phyloP scores from a whole-genome alignment of 1,140 invertebrate genomes.

The Brachionus paranguensis region DNA sequence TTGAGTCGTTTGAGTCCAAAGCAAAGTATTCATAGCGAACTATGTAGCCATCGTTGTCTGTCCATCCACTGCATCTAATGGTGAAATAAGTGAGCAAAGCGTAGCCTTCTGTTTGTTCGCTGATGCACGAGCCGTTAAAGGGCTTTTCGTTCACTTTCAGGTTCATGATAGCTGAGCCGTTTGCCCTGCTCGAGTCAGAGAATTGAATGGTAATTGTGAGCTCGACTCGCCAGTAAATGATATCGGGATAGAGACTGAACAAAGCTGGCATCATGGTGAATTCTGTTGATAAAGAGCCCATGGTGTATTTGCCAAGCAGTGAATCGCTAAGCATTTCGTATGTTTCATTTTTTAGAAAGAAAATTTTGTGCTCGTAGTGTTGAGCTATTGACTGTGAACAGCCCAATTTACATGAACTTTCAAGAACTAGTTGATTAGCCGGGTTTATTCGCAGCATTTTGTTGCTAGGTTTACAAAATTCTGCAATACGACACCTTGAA shows the following conservation, averaged over 20 bases:
- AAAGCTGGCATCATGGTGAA: neutral
- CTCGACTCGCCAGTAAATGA: neutral
- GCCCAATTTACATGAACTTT: neutral
- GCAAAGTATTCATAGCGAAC: slow-evolving; percentile 13
- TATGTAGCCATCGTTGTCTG: slow-evolving; percentile 16
- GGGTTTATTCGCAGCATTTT: neutral
- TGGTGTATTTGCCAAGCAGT: neutral
- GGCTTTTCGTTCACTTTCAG: slow-evolving; percentile 25
- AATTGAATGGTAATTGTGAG: neutral
- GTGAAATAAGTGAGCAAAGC: neutral
- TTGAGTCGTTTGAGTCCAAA: neutral
- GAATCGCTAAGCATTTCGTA: neutral
- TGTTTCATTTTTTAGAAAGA: neutral
- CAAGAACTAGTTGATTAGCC: neutral
- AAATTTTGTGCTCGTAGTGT: neutral
- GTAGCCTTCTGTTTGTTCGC: neutral
- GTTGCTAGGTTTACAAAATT: neutral
- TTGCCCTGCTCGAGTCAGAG: neutral
- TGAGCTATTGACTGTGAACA: neutral
- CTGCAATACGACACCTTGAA: neutral
- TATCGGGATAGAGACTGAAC: neutral
- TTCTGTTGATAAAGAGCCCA: neutral
- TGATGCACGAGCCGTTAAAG: neutral
- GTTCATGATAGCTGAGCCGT: neutral
- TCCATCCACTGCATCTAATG: neutral